Percentiles rank a stretch among this genome's conserved stretches.
Evolutionary conservation across 2,888 invertebrate genomes (phyloP).

Genomic region (Priocnemis perturbator): DNA sequence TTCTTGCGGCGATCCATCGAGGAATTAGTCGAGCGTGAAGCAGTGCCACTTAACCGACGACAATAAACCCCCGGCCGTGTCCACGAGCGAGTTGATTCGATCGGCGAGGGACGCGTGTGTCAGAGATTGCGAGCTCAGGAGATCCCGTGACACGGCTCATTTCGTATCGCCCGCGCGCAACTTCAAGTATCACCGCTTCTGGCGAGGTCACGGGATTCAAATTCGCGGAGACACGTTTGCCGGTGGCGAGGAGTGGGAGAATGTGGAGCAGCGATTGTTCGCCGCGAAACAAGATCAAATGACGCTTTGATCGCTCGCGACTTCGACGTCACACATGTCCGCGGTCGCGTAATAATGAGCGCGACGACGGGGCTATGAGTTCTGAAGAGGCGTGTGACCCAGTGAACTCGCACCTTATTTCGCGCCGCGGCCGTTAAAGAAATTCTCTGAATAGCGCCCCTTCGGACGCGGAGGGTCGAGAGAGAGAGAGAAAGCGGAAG

Average conservation of each 20-base stretch:
- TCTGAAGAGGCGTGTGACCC: conserved; percentile 4
- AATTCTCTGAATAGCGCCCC: conserved; percentile 10
- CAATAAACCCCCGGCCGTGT: conserved; percentile 31
- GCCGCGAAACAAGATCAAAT: too few relatives aligned
- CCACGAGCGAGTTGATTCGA: conserved; percentile 14
- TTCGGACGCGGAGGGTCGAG: neutral
- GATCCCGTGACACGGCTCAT: too few relatives aligned
- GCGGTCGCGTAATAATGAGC: conserved; percentile 1
- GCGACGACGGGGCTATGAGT: neutral
- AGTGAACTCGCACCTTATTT: neutral
- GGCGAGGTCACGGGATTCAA: too few relatives aligned
- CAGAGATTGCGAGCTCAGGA: too few relatives aligned
- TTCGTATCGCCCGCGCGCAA: too few relatives aligned
- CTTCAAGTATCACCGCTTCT: too few relatives aligned
- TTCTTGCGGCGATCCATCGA: conserved; percentile 27
- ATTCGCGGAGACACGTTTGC: too few relatives aligned
- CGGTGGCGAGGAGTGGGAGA: too few relatives aligned
- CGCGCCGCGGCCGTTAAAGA: conserved; percentile 10
- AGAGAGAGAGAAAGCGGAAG: too few relatives aligned
- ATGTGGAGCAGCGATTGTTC: too few relatives aligned
- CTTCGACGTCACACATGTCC: too few relatives aligned
- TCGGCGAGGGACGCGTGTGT: conserved; percentile 1
- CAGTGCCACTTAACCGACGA: conserved; percentile 36
- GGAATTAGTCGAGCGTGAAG: conserved; percentile 42
- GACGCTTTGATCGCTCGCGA: too few relatives aligned